Conservation (phyloP, 2,888 invertebrate genomes). For the Callyntrura guangdongensis region DNA sequence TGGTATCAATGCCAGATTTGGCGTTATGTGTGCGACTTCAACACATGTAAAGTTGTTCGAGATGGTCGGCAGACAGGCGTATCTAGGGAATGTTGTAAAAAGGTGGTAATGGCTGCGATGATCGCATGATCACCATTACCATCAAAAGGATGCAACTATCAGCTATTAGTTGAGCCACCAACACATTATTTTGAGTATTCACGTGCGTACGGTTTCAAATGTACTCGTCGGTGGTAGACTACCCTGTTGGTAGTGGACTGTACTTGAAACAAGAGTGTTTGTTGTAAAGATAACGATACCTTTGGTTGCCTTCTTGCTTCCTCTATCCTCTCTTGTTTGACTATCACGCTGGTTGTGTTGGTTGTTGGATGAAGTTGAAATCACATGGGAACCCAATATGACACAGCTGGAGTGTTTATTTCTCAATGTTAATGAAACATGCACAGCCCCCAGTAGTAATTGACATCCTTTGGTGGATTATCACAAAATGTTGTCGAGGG, state of each 20-base stretch:
- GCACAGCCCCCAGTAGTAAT: conserved; percentile 65
- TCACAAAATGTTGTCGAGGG: conserved; percentile 69
- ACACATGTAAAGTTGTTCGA: neutral
- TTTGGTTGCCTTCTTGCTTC: neutral
- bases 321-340: neutral
- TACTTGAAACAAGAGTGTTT: too few relatives aligned
- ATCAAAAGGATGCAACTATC: conserved; percentile 67
- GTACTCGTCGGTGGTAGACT: neutral
- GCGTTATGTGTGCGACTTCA: neutral
- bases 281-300: conserved; percentile 25
- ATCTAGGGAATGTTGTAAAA: conserved; percentile 66
- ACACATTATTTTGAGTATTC: neutral
- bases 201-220: conserved; percentile 16
- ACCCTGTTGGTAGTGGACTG: neutral
- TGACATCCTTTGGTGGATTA: conserved; percentile 73
- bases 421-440: conserved; percentile 75
- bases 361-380: conserved; percentile 74
- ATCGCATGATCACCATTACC: conserved; percentile 65
- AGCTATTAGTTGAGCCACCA: conserved; percentile 57
- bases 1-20: neutral
- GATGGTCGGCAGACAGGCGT: neutral
- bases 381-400: conserved; percentile 75
- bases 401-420: conserved; percentile 78
- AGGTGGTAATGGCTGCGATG: conserved; percentile 72
- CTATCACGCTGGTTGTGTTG: neutral